Evolutionary conservation across 2,888 invertebrate genomes (phyloP).

Genomic region (Pilophorus perplexus): DNA sequence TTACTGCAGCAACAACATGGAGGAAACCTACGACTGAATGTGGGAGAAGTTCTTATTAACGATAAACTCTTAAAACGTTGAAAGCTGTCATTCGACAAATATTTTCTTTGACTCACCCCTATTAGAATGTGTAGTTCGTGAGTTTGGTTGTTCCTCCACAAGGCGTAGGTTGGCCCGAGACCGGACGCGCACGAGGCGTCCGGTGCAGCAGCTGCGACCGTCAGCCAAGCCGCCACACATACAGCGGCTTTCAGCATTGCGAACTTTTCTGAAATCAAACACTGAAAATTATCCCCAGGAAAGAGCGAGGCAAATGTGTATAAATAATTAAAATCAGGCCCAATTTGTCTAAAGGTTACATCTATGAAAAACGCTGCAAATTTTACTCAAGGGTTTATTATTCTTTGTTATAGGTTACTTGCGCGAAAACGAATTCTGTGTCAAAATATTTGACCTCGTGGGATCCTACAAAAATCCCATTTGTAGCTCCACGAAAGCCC

Average conservation of each 20-base stretch:
- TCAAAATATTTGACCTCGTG: no score
- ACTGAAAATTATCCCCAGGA: no score
- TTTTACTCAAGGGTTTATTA: not conserved
- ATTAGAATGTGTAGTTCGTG: constrained; percentile 66
- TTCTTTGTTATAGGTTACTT: no score
- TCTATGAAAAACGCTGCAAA: not conserved
- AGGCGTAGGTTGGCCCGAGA: constrained; percentile 57
- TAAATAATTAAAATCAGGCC: not conserved
- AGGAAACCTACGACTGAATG: no score
- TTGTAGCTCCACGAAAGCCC: no score
- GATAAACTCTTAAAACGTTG: no score
- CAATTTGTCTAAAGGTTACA: no score
- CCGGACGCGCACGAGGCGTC: constrained; percentile 21
- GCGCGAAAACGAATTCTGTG: no score
- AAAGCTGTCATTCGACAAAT: no score
- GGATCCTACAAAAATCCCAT: no score
- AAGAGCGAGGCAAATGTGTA: not conserved
- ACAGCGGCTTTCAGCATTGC: constrained; percentile 1
- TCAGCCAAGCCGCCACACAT: not conserved
- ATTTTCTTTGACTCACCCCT: constrained; percentile 67
- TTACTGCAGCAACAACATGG: no score
- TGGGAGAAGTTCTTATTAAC: no score
- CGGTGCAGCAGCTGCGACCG: constrained; percentile 1
- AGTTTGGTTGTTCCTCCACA: constrained; percentile 71
- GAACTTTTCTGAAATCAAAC: not conserved